Evolutionary conservation across 2,888 invertebrate genomes (phyloP).

Genomic region (Apeira syringaria): DNA sequence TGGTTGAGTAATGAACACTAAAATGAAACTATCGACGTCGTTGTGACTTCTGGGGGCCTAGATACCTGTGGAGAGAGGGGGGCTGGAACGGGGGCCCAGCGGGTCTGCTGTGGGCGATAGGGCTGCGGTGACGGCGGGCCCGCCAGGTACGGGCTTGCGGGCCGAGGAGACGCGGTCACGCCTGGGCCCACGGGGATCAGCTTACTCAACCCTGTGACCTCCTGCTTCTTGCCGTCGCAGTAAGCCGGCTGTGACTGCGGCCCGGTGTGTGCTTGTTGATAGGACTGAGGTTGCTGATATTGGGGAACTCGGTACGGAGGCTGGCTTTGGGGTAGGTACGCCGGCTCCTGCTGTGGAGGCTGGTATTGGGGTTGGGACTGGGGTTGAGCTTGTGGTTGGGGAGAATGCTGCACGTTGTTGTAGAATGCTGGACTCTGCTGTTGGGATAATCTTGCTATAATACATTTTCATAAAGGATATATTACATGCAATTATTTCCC

Average conservation of each 20-base stretch:
- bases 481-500: conserved; percentile 55
- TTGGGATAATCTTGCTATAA: conserved; percentile 56
- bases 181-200: conserved; percentile 74
- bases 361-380: conserved; percentile 40
- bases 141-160: conserved; percentile 53
- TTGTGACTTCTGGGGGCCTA: conserved; percentile 38
- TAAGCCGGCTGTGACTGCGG: conserved; percentile 53
- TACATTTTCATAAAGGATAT: conserved; percentile 28
- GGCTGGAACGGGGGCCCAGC: conserved; percentile 78
- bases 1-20: conserved; percentile 41
- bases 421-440: conserved; percentile 75
- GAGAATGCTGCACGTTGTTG: conserved; percentile 76
- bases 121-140: conserved; percentile 67
- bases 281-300: conserved; percentile 29
- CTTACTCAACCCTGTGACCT: conserved; percentile 71
- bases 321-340: conserved; percentile 38
- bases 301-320: conserved; percentile 22
- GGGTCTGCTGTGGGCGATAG: conserved; percentile 65
- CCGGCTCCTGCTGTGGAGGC: conserved; percentile 27
- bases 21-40: conserved; percentile 34
- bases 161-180: conserved; percentile 47
- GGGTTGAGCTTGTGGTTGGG: conserved; percentile 47
- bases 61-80: conserved; percentile 78
- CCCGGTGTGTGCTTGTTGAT: conserved; percentile 45
- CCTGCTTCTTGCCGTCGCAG: conserved; percentile 68